These are phyloP conservation scores for Oscheius onirici DNA, from an alignment of 2,888 invertebrate genomes.

Conservation along the genomic window DNA sequence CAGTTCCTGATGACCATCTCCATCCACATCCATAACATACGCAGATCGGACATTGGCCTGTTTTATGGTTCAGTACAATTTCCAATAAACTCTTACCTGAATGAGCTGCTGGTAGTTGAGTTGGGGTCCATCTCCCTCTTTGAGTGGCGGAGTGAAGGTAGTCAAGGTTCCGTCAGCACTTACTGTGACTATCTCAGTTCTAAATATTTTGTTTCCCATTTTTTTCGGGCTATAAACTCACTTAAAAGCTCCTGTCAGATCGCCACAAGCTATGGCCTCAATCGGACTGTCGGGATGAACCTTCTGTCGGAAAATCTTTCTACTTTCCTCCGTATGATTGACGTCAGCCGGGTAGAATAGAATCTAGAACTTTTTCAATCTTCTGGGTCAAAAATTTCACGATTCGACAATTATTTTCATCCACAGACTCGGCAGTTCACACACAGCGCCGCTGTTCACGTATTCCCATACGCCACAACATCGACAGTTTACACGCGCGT, in stretches of 20 bases:
- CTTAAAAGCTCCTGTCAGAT: slow-evolving; percentile 2
- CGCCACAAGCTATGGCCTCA: slow-evolving; percentile 16
- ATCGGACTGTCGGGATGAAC: slow-evolving; percentile 10
- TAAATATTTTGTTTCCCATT: background rate
- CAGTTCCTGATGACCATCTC: slow-evolving; percentile 37
- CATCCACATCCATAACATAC: slow-evolving; percentile 40
- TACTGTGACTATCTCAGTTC: slow-evolving; percentile 28
- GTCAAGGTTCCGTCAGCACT: slow-evolving; percentile 25
- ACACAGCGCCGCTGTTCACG: background rate
- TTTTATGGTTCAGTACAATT: background rate
- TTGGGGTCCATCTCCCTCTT: background rate
- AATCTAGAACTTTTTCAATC: slow-evolving; percentile 4
- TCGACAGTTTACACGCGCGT: background rate
- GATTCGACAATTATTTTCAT: too few relatives aligned
- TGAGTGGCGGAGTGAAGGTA: slow-evolving; percentile 8
- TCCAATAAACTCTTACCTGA: slow-evolving; percentile 16
- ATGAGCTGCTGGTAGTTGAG: slow-evolving; percentile 17
- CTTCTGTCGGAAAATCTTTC: background rate
- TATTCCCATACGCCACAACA: too few relatives aligned
- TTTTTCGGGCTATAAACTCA: background rate
- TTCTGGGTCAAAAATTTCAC: too few relatives aligned
- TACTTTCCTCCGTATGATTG: slow-evolving; percentile 21
- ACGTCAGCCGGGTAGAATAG: slow-evolving; percentile 24
- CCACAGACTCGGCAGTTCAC: background rate
- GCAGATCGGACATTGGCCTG: slow-evolving; percentile 38